Evolutionary conservation across 92 coral and sea anemone species (phyloP), one percentile per base, ranked within the genome.

Genomic region (Diadumene lineata): DNA sequence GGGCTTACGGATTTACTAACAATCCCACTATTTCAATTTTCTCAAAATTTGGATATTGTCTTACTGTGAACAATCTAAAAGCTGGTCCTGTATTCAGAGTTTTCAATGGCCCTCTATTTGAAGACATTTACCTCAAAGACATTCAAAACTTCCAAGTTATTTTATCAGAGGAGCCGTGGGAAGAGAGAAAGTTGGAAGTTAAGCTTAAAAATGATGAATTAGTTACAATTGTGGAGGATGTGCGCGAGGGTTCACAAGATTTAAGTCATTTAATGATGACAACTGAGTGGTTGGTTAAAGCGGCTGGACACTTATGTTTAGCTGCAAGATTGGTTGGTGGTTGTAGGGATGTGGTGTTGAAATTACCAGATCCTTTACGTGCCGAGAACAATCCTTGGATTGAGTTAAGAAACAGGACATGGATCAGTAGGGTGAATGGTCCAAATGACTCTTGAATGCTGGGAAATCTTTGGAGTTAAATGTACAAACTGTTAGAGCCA

Each of bases 231-330:
- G 56, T 87, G 19, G 78, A 68, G 28, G 92, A 90, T 70, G 30
- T 17, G 29, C 66, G 56, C 32, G 70, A 57, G n/a, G 81, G 85
- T 17, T 70, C 83, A 30, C 71, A 34, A 29, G 86, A 79, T 44
- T 72, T 89, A 70, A 80, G 85, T 25, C 81, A 81, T 61, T 53
- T 90, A 65, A 90, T 90, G 96, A 77, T 80, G 38, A 50, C 92
- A 8, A 83, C 96, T 0, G 96, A 90, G 62, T 90, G 96, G 96
- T 72, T 90, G 68, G 92, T 90, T 7, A 90, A 90, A 75, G 84
- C 82, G 0, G 87, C 84, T 16, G 96, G 92, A 0, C 82, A 78
- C 7, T 64, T 90, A 68, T 86, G 91, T 71, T 56, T 89, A 43
- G 65, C 67, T 32, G 78, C 83, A 22, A 74, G 83, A 8, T 86